phyloP scores from a whole-genome alignment of 1,140 invertebrate species.

The Solenopsis fugax region DNA sequence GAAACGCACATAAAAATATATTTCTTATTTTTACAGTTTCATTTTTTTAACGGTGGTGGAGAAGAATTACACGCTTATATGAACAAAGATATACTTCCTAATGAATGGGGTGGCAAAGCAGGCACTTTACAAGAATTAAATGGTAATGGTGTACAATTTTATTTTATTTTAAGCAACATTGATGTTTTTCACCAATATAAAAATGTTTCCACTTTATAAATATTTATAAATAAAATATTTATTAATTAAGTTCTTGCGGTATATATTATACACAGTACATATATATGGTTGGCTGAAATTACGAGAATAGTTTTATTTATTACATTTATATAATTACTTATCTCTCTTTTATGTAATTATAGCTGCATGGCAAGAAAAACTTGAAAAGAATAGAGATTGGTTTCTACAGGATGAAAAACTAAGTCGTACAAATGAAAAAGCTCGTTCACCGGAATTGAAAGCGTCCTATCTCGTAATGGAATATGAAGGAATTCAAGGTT shows the following conservation, averaged over 20 bases:
- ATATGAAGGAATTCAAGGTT: slow-evolving; percentile 85
- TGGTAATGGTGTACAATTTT: slow-evolving; percentile 73
- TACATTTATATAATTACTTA: not conserved
- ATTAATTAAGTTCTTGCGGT: not conserved
- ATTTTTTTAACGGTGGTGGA: slow-evolving; percentile 78
- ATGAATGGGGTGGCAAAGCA: slow-evolving; percentile 86
- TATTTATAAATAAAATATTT: not conserved
- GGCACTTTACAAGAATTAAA: slow-evolving; percentile 83
- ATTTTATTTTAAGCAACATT: slow-evolving; percentile 8
- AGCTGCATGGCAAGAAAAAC: slow-evolving; percentile 84
- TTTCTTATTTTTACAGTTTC: slow-evolving; percentile 73
- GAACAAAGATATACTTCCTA: slow-evolving; percentile 85
- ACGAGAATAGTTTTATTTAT: not conserved
- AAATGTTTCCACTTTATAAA: not conserved
- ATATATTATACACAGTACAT: not conserved
- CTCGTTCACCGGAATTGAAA: slow-evolving; percentile 81
- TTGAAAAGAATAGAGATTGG: slow-evolving; percentile 85
- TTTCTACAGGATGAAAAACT: slow-evolving; percentile 85
- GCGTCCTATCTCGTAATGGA: slow-evolving; percentile 77
- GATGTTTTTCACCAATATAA: not conserved
- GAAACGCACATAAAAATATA: not conserved
- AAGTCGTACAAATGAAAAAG: slow-evolving; percentile 83
- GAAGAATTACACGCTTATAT: slow-evolving; percentile 84
- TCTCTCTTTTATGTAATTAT: not conserved
- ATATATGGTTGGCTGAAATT: not conserved